Evolutionary conservation across 2,888 invertebrate genomes (phyloP).

Genomic region (Lathronympha strigana): DNA sequence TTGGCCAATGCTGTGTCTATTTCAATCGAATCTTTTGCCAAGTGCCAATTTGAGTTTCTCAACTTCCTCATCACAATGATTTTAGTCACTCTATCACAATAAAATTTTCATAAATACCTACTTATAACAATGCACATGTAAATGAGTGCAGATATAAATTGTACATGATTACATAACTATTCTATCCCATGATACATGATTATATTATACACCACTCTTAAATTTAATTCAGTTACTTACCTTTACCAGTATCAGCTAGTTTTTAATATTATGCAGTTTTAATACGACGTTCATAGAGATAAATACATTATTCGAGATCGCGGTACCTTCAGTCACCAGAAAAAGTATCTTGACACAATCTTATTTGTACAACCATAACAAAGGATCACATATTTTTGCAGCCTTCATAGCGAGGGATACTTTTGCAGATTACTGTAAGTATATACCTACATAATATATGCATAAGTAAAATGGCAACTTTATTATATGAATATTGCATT

Average conservation of each 20-base stretch:
- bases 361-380: no score
- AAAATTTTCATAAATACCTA: constrained; percentile 15
- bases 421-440: no score
- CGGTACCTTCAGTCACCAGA: no score
- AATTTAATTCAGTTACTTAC: not conserved
- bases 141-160: constrained; percentile 12
- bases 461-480: no score
- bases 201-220: constrained; percentile 42
- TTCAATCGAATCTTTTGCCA: not conserved
- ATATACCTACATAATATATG: no score
- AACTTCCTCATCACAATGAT: not conserved
- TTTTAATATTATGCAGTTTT: constrained; percentile 2
- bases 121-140: constrained; percentile 10
- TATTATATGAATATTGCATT: no score
- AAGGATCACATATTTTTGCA: no score
- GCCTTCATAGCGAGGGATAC: no score
- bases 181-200: constrained; percentile 40
- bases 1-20: no score
- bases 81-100: constrained; percentile 12
- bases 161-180: constrained; percentile 12
- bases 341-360: no score
- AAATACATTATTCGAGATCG: constrained; percentile 8
- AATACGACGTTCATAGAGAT: not conserved
- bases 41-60: not conserved
- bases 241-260: constrained; percentile 4